Evolutionary conservation across 2,113 vertebrate genomes (phyloP).

Genomic region (Channa argus): DNA sequence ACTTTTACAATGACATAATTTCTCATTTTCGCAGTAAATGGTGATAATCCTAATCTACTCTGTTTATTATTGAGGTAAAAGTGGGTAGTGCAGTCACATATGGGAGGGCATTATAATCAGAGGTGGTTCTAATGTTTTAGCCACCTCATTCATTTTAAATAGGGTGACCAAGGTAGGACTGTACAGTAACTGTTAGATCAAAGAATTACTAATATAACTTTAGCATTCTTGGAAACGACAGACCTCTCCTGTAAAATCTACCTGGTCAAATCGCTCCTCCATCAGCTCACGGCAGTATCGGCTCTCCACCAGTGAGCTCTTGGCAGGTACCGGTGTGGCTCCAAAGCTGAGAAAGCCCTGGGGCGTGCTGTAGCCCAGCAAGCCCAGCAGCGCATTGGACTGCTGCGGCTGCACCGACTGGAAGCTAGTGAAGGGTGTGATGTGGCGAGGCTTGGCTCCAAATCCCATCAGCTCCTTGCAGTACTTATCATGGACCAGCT

Average conservation of each 20-base stretch:
- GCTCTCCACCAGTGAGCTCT: slow-evolving; percentile 94
- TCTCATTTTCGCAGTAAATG: too few relatives aligned
- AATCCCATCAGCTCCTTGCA: slow-evolving; percentile 98
- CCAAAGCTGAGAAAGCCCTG: slow-evolving; percentile 94
- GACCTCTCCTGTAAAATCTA: slow-evolving; percentile 45
- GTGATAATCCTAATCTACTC: too few relatives aligned
- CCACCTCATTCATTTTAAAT: too few relatives aligned
- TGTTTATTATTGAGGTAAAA: too few relatives aligned
- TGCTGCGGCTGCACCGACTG: slow-evolving; percentile 96
- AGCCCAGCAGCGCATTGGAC: slow-evolving; percentile 94
- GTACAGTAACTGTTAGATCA: background rate
- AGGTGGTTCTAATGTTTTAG: too few relatives aligned
- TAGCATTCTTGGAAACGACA: background rate
- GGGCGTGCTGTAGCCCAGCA: slow-evolving; percentile 93
- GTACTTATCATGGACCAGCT: slow-evolving; percentile 97
- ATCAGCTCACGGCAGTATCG: slow-evolving; percentile 97
- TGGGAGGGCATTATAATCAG: too few relatives aligned
- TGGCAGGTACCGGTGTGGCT: slow-evolving; percentile 88
- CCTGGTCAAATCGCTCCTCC: slow-evolving; percentile 98
- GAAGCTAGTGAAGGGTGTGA: slow-evolving; percentile 96
- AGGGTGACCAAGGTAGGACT: too few relatives aligned
- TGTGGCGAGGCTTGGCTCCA: slow-evolving; percentile 95
- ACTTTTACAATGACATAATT: too few relatives aligned
- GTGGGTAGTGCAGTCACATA: too few relatives aligned
- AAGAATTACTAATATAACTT: background rate